Percentiles rank a stretch among this genome's conserved stretches.
These are phyloP conservation scores for Dicrostonyx torquatus DNA, from an alignment of 2,797 vertebrate species.

Conservation along the genomic window DNA sequence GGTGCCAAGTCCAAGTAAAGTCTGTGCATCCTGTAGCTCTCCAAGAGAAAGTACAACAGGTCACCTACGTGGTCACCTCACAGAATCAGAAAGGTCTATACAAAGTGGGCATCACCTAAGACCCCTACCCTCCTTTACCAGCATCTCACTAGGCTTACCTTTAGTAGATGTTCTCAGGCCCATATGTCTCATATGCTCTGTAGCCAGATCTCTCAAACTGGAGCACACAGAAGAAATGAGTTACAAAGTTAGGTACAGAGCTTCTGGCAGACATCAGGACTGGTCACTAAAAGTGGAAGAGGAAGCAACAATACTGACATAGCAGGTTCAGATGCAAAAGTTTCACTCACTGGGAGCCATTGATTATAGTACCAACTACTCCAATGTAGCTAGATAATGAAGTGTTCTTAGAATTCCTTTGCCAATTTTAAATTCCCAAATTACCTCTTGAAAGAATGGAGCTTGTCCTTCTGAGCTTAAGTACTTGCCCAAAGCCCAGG, in stretches of 20 bases:
- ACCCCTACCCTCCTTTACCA: neutral
- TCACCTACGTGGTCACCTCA: neutral
- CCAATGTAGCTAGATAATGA: neutral
- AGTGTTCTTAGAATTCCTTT: neutral
- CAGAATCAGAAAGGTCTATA: neutral
- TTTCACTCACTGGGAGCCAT: neutral
- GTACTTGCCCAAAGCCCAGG: neutral
- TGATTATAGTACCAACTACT: neutral
- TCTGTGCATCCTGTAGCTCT: neutral
- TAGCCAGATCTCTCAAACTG: neutral
- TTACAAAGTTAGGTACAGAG: neutral
- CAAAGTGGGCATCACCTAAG: neutral
- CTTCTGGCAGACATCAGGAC: neutral
- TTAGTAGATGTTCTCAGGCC: neutral
- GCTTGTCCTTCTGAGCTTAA: conserved; percentile 10
- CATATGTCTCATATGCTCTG: neutral
- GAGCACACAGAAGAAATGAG: neutral
- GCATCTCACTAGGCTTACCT: neutral
- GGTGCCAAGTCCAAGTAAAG: neutral
- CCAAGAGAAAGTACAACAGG: neutral
- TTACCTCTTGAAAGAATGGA: conserved; percentile 9
- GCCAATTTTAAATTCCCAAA: conserved; percentile 6
- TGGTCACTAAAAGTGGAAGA: neutral
- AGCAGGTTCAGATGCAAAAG: neutral
- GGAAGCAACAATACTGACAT: neutral